Percentiles rank a stretch among this genome's conserved stretches.
These are phyloP conservation scores for Isurus oxyrinchus DNA, from an alignment of 2,113 vertebrate species.

Conservation along the genomic window DNA sequence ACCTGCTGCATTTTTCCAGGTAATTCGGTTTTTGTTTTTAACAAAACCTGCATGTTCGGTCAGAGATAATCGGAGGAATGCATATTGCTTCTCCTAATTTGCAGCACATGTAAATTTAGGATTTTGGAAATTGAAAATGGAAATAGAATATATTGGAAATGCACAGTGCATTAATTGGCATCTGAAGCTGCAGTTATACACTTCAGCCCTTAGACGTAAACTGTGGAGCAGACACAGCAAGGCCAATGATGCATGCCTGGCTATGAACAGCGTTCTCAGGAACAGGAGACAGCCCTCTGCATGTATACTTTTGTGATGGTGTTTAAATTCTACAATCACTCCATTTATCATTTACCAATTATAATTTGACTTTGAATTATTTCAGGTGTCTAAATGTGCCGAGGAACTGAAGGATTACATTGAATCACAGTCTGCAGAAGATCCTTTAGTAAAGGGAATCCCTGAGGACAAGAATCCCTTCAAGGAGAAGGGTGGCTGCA, in stretches of 20 bases:
- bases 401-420: slow-evolving; percentile 88
- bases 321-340: background rate
- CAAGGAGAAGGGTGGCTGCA: slow-evolving; percentile 95
- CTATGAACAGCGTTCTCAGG: background rate
- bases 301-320: background rate
- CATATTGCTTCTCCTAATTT: background rate
- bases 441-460: slow-evolving; percentile 85
- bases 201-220: background rate
- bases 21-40: no score
- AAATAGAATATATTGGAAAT: background rate
- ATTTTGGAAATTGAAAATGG: background rate
- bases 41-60: background rate
- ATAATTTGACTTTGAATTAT: slow-evolving; percentile 23
- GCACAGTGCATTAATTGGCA: background rate
- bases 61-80: background rate
- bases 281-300: background rate
- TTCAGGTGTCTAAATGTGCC: slow-evolving; percentile 89
- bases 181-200: background rate
- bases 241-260: background rate
- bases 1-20: no score
- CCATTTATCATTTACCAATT: background rate
- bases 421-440: slow-evolving; percentile 76
- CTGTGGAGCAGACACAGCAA: background rate
- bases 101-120: background rate
- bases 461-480: slow-evolving; percentile 96